Conservation (phyloP, 1,140 invertebrate species). For the Papilio polyxenes region DNA sequence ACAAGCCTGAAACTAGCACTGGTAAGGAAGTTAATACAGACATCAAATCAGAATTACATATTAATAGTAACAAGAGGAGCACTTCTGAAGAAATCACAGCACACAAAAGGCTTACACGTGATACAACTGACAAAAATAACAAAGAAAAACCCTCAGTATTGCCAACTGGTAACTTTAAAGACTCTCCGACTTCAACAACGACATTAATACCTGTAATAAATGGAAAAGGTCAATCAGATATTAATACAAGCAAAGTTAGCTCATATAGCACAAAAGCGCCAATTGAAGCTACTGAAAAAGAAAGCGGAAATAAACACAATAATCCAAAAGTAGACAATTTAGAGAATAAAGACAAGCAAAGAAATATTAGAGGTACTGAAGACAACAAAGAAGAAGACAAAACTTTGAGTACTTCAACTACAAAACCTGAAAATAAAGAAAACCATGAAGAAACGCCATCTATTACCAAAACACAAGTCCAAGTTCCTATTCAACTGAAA, state of each 20-base stretch:
- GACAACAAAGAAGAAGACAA: neutral
- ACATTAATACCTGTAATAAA: constrained; percentile 15
- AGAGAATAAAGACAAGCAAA: constrained; percentile 16
- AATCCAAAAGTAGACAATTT: neutral
- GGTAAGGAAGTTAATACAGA: neutral
- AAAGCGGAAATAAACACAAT: neutral
- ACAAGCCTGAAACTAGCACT: neutral
- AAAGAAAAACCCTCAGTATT: constrained; percentile 27
- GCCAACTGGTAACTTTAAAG: constrained; percentile 23
- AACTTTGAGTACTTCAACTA: neutral
- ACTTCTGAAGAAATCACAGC: neutral
- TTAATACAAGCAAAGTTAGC: neutral
- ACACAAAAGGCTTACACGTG: constrained; percentile 12
- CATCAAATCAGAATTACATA: neutral
- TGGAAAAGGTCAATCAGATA: neutral
- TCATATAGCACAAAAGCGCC: neutral
- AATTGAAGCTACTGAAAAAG: neutral
- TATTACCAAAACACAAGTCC: neutral
- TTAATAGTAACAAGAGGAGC: neutral
- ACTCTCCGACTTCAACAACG: neutral
- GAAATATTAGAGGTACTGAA: constrained; percentile 17
- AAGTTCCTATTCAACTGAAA: neutral
- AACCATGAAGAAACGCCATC: neutral
- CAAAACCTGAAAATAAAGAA: neutral
- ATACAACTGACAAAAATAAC: constrained; percentile 9